Conservation (phyloP, 2,888 invertebrate species). For the Caenorhabditis sp. region DNA sequence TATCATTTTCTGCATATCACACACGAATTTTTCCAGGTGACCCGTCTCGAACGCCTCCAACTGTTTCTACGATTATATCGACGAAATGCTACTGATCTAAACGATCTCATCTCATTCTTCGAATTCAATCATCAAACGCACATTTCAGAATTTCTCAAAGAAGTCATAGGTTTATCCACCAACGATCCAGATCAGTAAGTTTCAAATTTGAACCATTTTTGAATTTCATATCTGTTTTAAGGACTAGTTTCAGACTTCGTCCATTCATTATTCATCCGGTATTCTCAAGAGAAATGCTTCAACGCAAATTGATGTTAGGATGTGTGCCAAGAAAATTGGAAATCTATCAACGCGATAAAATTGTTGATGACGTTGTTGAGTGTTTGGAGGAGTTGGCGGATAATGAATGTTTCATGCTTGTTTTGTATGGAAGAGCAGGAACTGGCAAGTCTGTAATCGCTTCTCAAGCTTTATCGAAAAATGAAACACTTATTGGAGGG, state of each 20-base stretch:
- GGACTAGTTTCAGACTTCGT: conserved; percentile 5
- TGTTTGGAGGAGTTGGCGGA: conserved; percentile 16
- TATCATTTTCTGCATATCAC: too few relatives aligned
- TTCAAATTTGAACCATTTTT: background rate
- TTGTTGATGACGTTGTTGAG: conserved; percentile 15
- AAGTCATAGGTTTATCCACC: conserved; percentile 14
- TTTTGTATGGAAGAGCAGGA: conserved; percentile 44
- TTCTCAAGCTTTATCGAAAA: conserved; percentile 22
- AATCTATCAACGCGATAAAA: conserved; percentile 6
- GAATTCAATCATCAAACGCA: conserved; percentile 24
- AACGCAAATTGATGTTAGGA: conserved; percentile 25
- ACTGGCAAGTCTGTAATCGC: conserved; percentile 41
- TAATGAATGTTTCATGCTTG: conserved; percentile 39
- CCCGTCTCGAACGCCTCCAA: conserved; percentile 22
- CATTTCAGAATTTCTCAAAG: conserved; percentile 17
- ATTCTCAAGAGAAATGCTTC: conserved; percentile 19
- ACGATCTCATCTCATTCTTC: conserved; percentile 23
- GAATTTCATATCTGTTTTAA: background rate
- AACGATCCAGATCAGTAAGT: conserved; percentile 15
- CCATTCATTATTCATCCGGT: conserved; percentile 14
- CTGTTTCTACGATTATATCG: conserved; percentile 21
- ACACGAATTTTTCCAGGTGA: conserved; percentile 12
- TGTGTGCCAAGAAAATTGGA: conserved; percentile 20
- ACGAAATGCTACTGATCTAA: conserved; percentile 22
- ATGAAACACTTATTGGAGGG: conserved; percentile 36